phyloP scores from a whole-genome alignment of 2,888 invertebrate genomes.

The Griposia aprilina region DNA sequence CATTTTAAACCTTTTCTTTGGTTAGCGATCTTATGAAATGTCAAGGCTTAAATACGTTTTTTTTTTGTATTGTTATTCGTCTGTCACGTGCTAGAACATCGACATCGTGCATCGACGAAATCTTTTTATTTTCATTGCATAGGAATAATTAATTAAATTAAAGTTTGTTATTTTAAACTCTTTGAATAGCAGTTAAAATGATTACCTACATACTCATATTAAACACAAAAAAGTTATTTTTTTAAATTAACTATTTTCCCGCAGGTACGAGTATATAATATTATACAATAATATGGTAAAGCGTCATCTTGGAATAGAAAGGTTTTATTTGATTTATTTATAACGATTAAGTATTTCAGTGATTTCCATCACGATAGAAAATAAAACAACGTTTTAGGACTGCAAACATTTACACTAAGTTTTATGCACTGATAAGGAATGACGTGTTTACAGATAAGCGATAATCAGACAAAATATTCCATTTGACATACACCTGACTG shows the following conservation, averaged over 20 bases:
- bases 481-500: constrained; percentile 35
- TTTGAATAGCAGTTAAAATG: not conserved
- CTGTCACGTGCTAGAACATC: not conserved
- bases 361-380: not conserved
- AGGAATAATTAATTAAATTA: not conserved
- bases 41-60: constrained; percentile 32
- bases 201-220: not conserved
- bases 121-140: not conserved
- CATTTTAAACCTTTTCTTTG: constrained; percentile 33
- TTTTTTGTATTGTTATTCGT: constrained; percentile 8
- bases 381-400: constrained; percentile 1
- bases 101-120: not conserved
- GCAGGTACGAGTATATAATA: not conserved
- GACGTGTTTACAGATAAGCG: constrained; percentile 46
- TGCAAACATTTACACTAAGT: constrained; percentile 18
- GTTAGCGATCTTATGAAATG: constrained; percentile 32
- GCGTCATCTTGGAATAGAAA: not conserved
- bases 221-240: not conserved
- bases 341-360: not conserved
- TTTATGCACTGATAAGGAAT: constrained; percentile 51
- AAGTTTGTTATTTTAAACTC: not conserved
- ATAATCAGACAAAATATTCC: constrained; percentile 40
- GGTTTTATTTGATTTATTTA: not conserved
- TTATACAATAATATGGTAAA: not conserved
- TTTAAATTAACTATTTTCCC: not conserved